Conservation (phyloP, 1,140 invertebrate species). For the Vanessa atalanta region DNA sequence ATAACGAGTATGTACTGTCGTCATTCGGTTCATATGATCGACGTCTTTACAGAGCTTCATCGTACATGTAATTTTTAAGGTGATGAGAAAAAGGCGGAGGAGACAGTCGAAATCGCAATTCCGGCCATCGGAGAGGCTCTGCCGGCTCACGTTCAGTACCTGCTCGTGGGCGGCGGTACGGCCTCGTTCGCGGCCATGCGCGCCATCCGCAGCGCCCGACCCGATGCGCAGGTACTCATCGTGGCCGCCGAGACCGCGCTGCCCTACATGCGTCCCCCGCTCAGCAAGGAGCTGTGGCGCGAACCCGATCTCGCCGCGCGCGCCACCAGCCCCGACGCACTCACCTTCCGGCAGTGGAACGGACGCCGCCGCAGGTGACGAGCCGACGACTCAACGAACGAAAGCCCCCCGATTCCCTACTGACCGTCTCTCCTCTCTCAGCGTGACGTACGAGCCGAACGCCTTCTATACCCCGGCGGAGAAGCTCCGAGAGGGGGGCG, state of each 20-base stretch:
- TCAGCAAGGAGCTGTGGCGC: constrained; percentile 58
- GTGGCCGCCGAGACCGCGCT: constrained; percentile 55
- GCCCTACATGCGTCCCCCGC: constrained; percentile 68
- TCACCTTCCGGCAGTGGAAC: constrained; percentile 53
- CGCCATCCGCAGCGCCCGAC: constrained; percentile 58
- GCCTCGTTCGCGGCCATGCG: constrained; percentile 70
- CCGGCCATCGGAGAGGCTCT: constrained; percentile 37
- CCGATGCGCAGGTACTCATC: constrained; percentile 53
- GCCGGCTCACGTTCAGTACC: constrained; percentile 61
- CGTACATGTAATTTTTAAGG: not conserved
- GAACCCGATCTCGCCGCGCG: constrained; percentile 45
- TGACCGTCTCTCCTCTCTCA: not conserved
- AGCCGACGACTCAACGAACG: constrained; percentile 24
- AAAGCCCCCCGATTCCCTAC: not conserved
- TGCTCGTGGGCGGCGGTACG: constrained; percentile 67
- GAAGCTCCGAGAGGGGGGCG: constrained; percentile 90
- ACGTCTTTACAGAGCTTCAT: not conserved
- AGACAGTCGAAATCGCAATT: constrained; percentile 28
- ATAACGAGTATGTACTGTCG: not conserved
- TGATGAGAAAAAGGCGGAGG: constrained; percentile 9
- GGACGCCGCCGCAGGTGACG: constrained; percentile 42
- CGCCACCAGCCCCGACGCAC: constrained; percentile 35
- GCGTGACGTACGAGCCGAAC: constrained; percentile 69
- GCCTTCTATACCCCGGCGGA: constrained; percentile 97
- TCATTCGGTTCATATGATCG: too few species aligned